A percentile compares a stretch with the other conserved stretches of the same genome.
phyloP scores from a whole-genome alignment of 92 coral and sea anemone species.

The Umimayanthus chanpuru region DNA sequence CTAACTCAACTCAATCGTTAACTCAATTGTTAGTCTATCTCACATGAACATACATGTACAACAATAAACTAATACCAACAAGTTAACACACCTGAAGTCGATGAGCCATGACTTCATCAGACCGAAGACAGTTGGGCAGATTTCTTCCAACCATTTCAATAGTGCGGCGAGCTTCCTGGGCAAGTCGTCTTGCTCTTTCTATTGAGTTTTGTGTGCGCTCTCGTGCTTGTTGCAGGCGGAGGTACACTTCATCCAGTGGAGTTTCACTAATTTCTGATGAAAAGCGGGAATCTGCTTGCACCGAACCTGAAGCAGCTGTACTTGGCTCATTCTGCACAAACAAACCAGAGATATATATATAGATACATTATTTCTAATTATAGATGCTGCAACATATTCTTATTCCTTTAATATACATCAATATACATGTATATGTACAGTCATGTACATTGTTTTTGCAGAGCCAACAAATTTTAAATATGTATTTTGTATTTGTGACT shows the following conservation, averaged over 20 bases:
- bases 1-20: no score
- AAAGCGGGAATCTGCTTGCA: background rate
- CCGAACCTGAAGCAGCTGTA: background rate
- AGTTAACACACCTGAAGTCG: constrained; percentile 62
- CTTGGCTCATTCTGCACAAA: constrained; percentile 7
- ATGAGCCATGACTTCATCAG: constrained; percentile 82
- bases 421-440: no score
- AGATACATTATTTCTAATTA: no score
- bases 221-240: constrained; percentile 4
- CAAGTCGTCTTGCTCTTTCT: constrained; percentile 27
- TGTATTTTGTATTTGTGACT: no score
- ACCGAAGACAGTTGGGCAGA: constrained; percentile 25
- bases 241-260: background rate
- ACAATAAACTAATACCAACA: no score
- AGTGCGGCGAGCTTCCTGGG: constrained; percentile 28
- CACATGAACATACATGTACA: no score
- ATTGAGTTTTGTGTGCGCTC: constrained; percentile 31
- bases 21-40: no score
- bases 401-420: no score
- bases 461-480: no score
- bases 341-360: background rate
- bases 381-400: no score
- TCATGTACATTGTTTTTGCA: no score
- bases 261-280: background rate
- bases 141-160: constrained; percentile 25